Evolutionary conservation across 2,113 vertebrate genomes (phyloP), one percentile per base, ranked within the genome.

Genomic region (Indri indri): DNA sequence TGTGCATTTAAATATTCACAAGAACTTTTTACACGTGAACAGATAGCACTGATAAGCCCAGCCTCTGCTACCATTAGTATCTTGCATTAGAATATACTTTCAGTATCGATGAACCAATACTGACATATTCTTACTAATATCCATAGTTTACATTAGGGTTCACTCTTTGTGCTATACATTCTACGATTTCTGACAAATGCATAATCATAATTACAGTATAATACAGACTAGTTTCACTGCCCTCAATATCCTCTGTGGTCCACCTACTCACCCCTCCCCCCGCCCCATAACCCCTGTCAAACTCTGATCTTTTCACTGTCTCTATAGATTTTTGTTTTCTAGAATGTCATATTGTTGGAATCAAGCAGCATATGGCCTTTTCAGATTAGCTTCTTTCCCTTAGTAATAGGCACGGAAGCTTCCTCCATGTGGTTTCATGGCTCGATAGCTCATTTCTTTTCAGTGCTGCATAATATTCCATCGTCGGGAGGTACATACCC

Each of bases 1-100:
- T 10, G 6, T 54, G 27, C 90, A 80, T 57, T 68, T 70, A 91
- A 93, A 57, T 97, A 94, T 91, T 90, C 42, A 91, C 40, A 81
- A 92, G 76, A 25, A 47, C 5, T 13, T 92, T 94, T 93, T 61
- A 77, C 50, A 68, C 70, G 34, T 66, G 70, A 92, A 86, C 73
- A 57, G 54, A 54, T 61, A 70, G 27, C 23, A 47, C 23, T 52
- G 40, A 59, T 70, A 65, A 90, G 20, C 59, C 70, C 30, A 59
- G 9, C n/a, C 92, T 65, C 34, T 61, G 32, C 65, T 84, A 52
- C 47, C 40, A 91, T n/a, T 71, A 88, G 84, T 68, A 37, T 52
- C 34, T 91, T 85, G 22, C 30, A 40, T 81, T 76, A 84, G 57
- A 83, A 45, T 77, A 76, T 85, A 63, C 52, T 61, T 65, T 91